Conservation (phyloP, 2,113 vertebrate species). For the Apodemus speciosus region DNA sequence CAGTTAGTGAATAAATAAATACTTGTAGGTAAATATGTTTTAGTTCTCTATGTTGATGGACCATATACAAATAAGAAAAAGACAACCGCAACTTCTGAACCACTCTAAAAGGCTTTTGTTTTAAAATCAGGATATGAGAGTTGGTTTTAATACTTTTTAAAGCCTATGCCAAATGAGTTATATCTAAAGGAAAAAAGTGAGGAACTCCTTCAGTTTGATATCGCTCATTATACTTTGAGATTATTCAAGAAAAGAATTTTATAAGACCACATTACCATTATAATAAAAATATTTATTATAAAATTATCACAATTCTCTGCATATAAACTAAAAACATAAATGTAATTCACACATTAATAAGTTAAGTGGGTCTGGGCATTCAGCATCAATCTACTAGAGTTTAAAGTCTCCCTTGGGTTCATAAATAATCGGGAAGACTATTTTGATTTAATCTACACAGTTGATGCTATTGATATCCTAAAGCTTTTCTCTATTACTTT, state of each 20-base stretch:
- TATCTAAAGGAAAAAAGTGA: not conserved
- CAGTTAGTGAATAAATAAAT: not conserved
- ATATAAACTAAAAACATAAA: constrained; percentile 61
- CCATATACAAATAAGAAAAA: not conserved
- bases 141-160: constrained; percentile 32
- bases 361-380: constrained; percentile 63
- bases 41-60: not conserved
- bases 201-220: not conserved
- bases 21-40: not conserved
- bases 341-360: constrained; percentile 65
- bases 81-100: not conserved
- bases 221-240: not conserved
- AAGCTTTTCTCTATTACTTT: constrained; percentile 39
- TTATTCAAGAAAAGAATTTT: constrained; percentile 51
- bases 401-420: not conserved
- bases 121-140: constrained; percentile 21
- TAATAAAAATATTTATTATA: constrained; percentile 80
- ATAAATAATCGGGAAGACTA: not conserved
- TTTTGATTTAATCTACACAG: constrained; percentile 44
- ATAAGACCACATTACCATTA: not conserved
- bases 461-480: not conserved
- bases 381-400: constrained; percentile 15
- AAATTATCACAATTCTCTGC: constrained; percentile 67
- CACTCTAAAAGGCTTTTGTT: not conserved
- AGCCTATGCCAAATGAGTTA: constrained; percentile 20